A percentile compares a stretch with the other conserved stretches of the same genome.
Conservation (phyloP, 2,113 vertebrate genomes). For the Cynocephalus volans region DNA sequence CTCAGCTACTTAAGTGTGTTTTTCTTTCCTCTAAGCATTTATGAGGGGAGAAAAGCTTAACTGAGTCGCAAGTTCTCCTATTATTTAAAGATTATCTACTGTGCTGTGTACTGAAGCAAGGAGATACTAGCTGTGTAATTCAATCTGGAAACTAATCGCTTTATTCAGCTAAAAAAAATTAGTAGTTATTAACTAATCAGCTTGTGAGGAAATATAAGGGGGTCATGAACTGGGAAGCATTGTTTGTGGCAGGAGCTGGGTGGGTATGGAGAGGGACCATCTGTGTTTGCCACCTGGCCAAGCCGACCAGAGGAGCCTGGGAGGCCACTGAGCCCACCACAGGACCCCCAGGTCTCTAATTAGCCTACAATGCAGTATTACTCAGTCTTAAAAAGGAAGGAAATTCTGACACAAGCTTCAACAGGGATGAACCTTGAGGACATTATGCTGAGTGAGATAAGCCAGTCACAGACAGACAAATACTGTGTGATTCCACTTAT, state of each 20-base stretch:
- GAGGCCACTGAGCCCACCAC: slow-evolving; percentile 68
- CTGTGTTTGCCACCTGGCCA: slow-evolving; percentile 54
- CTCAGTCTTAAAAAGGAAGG: neutral
- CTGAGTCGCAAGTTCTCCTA: slow-evolving; percentile 47
- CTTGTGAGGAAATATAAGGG: slow-evolving; percentile 77
- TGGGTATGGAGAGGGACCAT: slow-evolving; percentile 76
- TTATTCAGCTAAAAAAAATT: slow-evolving; percentile 77
- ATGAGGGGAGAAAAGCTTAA: neutral
- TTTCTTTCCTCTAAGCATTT: slow-evolving; percentile 36
- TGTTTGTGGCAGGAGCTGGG: slow-evolving; percentile 76
- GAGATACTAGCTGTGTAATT: slow-evolving; percentile 73
- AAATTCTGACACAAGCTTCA: neutral
- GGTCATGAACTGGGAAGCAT: slow-evolving; percentile 74
- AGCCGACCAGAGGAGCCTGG: slow-evolving; percentile 75
- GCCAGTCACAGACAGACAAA: neutral
- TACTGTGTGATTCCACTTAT: too few relatives aligned
- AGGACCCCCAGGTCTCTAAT: slow-evolving; percentile 5
- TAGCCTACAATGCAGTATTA: neutral
- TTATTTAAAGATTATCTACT: slow-evolving; percentile 80
- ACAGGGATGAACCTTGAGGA: neutral
- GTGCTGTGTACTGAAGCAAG: slow-evolving; percentile 49
- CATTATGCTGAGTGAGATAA: neutral
- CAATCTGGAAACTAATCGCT: slow-evolving; percentile 74
- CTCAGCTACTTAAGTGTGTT: neutral
- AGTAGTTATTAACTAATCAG: slow-evolving; percentile 79